These are phyloP conservation scores for Herpetotheres cachinnans DNA, from an alignment of 2,113 vertebrate species.

Conservation along the genomic window DNA sequence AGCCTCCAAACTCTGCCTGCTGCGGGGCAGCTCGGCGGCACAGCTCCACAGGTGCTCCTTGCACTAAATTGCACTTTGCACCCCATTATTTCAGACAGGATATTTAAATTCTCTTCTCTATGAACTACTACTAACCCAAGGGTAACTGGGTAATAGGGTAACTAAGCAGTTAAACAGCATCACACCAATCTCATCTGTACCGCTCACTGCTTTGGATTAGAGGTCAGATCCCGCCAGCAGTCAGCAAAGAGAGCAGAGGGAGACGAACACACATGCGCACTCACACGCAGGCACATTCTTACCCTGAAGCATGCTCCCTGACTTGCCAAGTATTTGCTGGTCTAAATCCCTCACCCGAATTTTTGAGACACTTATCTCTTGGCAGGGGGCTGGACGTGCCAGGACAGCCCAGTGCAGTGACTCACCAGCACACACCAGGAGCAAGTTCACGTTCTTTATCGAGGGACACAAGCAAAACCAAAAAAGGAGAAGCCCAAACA, in stretches of 20 bases:
- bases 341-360: background rate
- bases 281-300: no score
- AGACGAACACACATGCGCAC: background rate
- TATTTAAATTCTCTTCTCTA: background rate
- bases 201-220: background rate
- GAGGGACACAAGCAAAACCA: background rate
- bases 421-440: background rate
- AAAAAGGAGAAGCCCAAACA: no score
- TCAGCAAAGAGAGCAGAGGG: no score
- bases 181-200: background rate
- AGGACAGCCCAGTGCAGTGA: background rate
- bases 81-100: background rate
- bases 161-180: background rate
- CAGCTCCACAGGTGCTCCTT: background rate
- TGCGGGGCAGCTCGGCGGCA: no score
- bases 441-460: no score
- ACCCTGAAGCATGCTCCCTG: background rate
- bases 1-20: no score
- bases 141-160: background rate
- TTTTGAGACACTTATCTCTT: background rate
- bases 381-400: rapidly evolving
- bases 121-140: background rate
- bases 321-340: background rate
- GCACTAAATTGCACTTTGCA: rapidly evolving
- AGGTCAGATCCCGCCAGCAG: no score